Base-by-base conservation (phyloP, 2,888 invertebrate species). In the Lasioglossum pauxillum region DNA sequence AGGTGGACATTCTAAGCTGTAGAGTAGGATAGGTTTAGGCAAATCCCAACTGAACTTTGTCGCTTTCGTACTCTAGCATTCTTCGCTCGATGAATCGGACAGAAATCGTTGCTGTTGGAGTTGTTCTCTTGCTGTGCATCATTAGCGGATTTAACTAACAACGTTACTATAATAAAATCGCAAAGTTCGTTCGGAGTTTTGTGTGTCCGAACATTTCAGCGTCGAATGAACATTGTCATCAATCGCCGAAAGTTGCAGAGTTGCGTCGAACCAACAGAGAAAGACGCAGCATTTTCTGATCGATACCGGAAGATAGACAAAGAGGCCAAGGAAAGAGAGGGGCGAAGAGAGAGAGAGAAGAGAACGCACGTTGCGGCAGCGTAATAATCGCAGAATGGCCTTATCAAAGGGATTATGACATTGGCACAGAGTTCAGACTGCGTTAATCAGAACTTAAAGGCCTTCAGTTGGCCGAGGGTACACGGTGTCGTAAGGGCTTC, bases 401-500 rank as follows among this genome's bases (percentile, higher is more conserved):
- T 90, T 91, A 91, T 94, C 93, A 93, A 93, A 93, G 92, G 90
- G 90, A 93, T 94, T 92, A 93, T 90, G 91, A 91, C 90, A 91
- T 93, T 90, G 90, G 85, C 80, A 78, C 78, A 89, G 92, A 92
- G 90, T 92, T 86, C 89, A 88, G 90, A 88, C 88, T 85, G 87
- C 89, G 92, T 94, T 94, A 94, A 94, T 94, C 95, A 93, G 92
- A 87, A 91, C 93, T 93, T 94, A 92, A 93, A 93, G 92, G 91
- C 91, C 91, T 90, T 91, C 87, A 80, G 88, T 89, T 84, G 90
- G 86, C 79, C 83, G 90, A 90, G 88, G 85, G 92, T 88, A 89
- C 88, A 86, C 85, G 84, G 90, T 90, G 91, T 91, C 91, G 91
- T 84, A 88, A 89, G 88, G 94, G 94, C 92, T 94, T 93, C 94